Conservation (phyloP, 2,797 vertebrate species). For the Poecilia wingei region DNA sequence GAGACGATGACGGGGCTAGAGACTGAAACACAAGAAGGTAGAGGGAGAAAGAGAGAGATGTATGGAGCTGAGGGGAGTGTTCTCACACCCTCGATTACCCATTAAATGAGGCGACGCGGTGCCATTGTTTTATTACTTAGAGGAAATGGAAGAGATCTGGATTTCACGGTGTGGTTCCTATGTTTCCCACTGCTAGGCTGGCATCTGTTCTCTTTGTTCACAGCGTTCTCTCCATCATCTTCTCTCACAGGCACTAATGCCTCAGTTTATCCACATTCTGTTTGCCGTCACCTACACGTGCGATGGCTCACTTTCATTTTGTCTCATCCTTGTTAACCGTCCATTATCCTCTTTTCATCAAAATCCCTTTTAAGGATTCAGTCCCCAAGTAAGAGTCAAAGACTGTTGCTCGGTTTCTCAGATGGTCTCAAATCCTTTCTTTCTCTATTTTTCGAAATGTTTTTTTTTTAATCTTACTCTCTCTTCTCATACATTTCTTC, state of each 20-base stretch:
- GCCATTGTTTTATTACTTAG: slow-evolving; percentile 81
- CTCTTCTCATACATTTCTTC: background rate
- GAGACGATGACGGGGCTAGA: slow-evolving; percentile 52
- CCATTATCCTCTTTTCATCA: slow-evolving; percentile 39
- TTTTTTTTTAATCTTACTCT: background rate
- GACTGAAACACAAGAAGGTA: slow-evolving; percentile 31
- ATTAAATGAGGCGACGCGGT: slow-evolving; percentile 73
- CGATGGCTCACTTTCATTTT: slow-evolving; percentile 45
- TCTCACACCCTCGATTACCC: slow-evolving; percentile 79
- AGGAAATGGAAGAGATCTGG: slow-evolving; percentile 71
- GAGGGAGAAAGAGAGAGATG: slow-evolving; percentile 54
- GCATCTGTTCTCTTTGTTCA: slow-evolving; percentile 73
- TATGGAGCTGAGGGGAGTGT: slow-evolving; percentile 65
- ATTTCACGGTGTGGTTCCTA: slow-evolving; percentile 67
- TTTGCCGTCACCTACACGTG: slow-evolving; percentile 54
- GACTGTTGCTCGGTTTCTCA: slow-evolving; percentile 49
- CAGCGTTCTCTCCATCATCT: slow-evolving; percentile 61
- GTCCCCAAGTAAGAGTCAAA: slow-evolving; percentile 21
- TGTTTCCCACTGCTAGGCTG: slow-evolving; percentile 72
- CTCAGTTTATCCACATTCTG: slow-evolving; percentile 52
- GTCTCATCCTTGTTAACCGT: slow-evolving; percentile 60
- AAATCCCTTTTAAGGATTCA: slow-evolving; percentile 26
- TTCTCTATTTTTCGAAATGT: background rate
- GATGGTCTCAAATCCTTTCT: slow-evolving; percentile 1
- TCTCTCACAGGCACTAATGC: slow-evolving; percentile 59